These are phyloP conservation scores for Anthoscopus minutus DNA, from an alignment of 2,113 vertebrate genomes.

Conservation along the genomic window DNA sequence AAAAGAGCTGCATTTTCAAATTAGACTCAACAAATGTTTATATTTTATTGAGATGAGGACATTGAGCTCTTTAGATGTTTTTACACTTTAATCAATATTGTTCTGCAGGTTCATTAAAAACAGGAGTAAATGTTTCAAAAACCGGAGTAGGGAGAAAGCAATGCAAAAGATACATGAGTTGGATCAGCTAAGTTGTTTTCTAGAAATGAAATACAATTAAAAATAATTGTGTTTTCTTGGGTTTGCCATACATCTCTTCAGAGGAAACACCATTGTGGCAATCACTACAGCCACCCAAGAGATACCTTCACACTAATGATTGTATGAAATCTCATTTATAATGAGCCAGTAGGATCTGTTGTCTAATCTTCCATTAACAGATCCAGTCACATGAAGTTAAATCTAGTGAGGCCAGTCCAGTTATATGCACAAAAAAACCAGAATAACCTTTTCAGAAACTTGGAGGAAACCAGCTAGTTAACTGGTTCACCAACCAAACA, in stretches of 20 bases:
- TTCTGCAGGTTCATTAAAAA: constrained; percentile 22
- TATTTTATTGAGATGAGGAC: background rate
- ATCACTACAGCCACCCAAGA: constrained; percentile 23
- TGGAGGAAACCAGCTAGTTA: background rate
- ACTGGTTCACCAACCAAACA: background rate
- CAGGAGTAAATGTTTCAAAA: constrained; percentile 44
- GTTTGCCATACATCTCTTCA: constrained; percentile 44
- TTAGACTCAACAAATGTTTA: background rate
- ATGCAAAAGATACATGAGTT: constrained; percentile 4
- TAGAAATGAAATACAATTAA: constrained; percentile 45
- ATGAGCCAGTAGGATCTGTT: constrained; percentile 15
- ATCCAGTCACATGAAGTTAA: background rate
- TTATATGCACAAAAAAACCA: background rate
- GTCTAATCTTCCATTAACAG: constrained; percentile 11
- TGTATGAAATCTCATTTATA: constrained; percentile 32
- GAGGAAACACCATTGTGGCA: background rate
- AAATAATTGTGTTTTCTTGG: constrained; percentile 19
- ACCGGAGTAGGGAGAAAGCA: background rate
- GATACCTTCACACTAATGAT: background rate
- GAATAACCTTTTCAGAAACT: background rate
- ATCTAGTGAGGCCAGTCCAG: background rate
- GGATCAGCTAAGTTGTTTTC: constrained; percentile 32
- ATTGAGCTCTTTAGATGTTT: background rate
- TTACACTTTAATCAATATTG: background rate
- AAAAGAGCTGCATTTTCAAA: background rate